Conservation (phyloP, 2,113 vertebrate species). For the Lophotis ruficrista region DNA sequence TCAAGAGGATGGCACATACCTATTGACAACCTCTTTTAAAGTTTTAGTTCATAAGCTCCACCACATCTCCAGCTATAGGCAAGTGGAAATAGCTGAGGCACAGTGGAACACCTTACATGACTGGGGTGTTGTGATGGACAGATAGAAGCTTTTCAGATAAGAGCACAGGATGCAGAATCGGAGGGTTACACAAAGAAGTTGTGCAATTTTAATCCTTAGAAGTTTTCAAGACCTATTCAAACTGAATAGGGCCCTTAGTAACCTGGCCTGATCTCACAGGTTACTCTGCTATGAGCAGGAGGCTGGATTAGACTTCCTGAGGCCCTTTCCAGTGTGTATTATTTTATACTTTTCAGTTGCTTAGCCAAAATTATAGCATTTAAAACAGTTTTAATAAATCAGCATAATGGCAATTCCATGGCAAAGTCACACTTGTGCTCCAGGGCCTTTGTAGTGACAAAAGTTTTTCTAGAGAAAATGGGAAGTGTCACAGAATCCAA, state of each 20-base stretch:
- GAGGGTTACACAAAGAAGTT: background rate
- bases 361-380: background rate
- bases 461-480: background rate
- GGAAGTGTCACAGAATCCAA: background rate
- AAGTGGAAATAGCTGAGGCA: background rate
- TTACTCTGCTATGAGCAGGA: background rate
- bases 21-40: background rate
- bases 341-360: background rate
- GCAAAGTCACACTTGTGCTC: background rate
- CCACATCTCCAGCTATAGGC: rapidly evolving
- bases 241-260: background rate
- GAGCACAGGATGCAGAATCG: background rate
- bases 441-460: background rate
- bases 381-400: background rate
- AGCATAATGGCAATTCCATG: background rate
- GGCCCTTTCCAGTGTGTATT: background rate
- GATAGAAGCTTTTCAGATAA: background rate
- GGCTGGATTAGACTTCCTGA: background rate
- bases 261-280: background rate
- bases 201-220: background rate
- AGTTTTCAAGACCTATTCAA: background rate
- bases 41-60: background rate
- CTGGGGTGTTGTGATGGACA: background rate
- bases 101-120: background rate
- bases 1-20: background rate